Base-by-base conservation (phyloP, 2,888 invertebrate species). In the Dastarcus helophoroides region DNA sequence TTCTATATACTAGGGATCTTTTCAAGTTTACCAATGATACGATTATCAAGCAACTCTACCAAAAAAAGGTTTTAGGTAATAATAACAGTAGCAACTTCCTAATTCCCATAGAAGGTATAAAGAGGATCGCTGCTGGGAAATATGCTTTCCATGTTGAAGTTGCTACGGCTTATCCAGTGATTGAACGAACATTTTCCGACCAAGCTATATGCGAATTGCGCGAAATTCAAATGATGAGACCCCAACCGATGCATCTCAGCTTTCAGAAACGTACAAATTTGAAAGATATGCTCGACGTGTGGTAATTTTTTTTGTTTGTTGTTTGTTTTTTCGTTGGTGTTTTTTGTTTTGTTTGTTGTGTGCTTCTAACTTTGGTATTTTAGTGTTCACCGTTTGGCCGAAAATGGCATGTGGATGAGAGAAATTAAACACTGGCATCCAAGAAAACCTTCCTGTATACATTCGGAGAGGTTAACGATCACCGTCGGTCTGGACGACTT, bases 1-100 rank as follows among this genome's bases (percentile, higher is more conserved):
- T 69, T 29, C 49, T 68, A 2, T 77, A 76, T 40, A 69, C 67
- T 40, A 65, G 62, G 31, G 75, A 76, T 40, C 75, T 64, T 50
- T 73, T 77, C 46, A 58, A n/a, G n/a, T n/a, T n/a, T n/a, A n/a
- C n/a, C n/a, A n/a, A n/a, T n/a, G n/a, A n/a, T n/a, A n/a, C n/a
- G n/a, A n/a, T n/a, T n/a, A n/a, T n/a, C n/a, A n/a, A n/a, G 26
- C 5, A 71, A 42, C 54, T 79, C 13, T 74, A 72, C 47, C 53
- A 63, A 3, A 68, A 64, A 43, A 78, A 75, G 56, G 67, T 79
- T n/a, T 6, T 47, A 2, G 29, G 31, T 1, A 34, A 27, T 11
- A 27, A 35, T 3, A 50, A 50, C 26, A 29, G 22, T 2, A 40
- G 47, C 1, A 48, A 51, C 24, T 56, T 53, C 35, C 25, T 51